phyloP scores from a whole-genome alignment of 2,113 vertebrate genomes.

The Clupea harengus region DNA sequence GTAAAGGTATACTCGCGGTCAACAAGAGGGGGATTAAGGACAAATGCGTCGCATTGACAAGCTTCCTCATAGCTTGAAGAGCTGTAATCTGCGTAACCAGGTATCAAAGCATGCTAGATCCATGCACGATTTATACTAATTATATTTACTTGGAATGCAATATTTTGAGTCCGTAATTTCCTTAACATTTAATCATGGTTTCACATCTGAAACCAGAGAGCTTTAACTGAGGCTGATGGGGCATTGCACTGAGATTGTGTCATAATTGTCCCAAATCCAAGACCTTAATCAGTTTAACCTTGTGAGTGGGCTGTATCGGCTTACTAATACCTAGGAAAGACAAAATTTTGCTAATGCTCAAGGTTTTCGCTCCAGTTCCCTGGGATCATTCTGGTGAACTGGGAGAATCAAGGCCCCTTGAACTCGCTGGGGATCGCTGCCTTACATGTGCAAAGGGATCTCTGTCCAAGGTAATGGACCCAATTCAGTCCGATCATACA shows the following conservation, averaged over 20 bases:
- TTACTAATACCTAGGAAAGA: slow-evolving; percentile 61
- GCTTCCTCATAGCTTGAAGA: slow-evolving; percentile 1
- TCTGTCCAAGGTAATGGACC: slow-evolving; percentile 12
- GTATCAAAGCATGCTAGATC: slow-evolving; percentile 57
- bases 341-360: slow-evolving; percentile 41
- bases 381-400: slow-evolving; percentile 34
- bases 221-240: slow-evolving; percentile 43
- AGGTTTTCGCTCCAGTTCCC: slow-evolving; percentile 34
- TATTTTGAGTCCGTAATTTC: slow-evolving; percentile 68
- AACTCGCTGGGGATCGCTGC: not conserved
- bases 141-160: slow-evolving; percentile 68
- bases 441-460: slow-evolving; percentile 27
- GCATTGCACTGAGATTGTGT: slow-evolving; percentile 66
- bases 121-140: slow-evolving; percentile 61
- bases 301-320: slow-evolving; percentile 60
- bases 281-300: slow-evolving; percentile 73
- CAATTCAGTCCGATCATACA: slow-evolving; percentile 33
- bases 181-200: slow-evolving; percentile 62
- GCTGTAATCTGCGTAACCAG: slow-evolving; percentile 44
- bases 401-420: slow-evolving; percentile 15
- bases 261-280: slow-evolving; percentile 69
- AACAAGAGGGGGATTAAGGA: not conserved
- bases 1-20: not conserved
- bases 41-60: not conserved
- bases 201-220: slow-evolving; percentile 57